These are phyloP conservation scores for Corydoras sp. DNA, from an alignment of 2,113 vertebrate genomes.

Conservation along the genomic window DNA sequence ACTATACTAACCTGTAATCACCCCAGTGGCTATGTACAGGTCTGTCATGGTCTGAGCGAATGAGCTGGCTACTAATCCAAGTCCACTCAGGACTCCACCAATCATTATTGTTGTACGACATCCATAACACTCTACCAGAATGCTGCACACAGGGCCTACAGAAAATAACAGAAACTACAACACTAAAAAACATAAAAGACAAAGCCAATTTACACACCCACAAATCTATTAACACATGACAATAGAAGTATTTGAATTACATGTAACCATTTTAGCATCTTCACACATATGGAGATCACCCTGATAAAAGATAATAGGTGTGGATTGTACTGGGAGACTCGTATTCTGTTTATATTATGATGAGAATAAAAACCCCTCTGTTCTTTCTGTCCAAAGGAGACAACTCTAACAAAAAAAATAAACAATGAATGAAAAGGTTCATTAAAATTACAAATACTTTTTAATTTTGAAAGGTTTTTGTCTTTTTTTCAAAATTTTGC, in stretches of 20 bases:
- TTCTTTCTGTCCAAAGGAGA: too few species aligned
- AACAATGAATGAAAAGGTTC: not conserved
- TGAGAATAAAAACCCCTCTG: not conserved
- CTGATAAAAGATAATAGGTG: not conserved
- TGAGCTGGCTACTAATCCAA: conserved; percentile 74
- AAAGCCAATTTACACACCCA: conserved; percentile 3
- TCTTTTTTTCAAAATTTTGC: not conserved
- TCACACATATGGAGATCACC: conserved; percentile 29
- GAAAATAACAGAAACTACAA: conserved; percentile 20
- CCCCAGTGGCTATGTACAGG: conserved; percentile 70
- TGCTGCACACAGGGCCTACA: conserved; percentile 76
- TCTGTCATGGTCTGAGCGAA: conserved; percentile 69
- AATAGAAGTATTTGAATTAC: conserved; percentile 29
- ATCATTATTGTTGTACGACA: conserved; percentile 70
- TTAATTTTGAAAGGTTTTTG: not conserved
- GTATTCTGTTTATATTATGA: not conserved
- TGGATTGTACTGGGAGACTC: not conserved
- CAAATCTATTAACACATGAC: conserved; percentile 1
- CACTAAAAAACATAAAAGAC: conserved; percentile 22
- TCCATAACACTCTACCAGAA: conserved; percentile 71
- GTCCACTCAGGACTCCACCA: conserved; percentile 71
- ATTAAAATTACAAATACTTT: not conserved
- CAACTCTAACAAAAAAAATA: conserved; percentile 4
- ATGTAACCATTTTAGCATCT: conserved; percentile 11
- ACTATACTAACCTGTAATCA: conserved; percentile 70